Percentiles rank a stretch among this genome's conserved stretches.
Conservation (phyloP, 2,888 invertebrate genomes). For the Chrysolina oricalcia region DNA sequence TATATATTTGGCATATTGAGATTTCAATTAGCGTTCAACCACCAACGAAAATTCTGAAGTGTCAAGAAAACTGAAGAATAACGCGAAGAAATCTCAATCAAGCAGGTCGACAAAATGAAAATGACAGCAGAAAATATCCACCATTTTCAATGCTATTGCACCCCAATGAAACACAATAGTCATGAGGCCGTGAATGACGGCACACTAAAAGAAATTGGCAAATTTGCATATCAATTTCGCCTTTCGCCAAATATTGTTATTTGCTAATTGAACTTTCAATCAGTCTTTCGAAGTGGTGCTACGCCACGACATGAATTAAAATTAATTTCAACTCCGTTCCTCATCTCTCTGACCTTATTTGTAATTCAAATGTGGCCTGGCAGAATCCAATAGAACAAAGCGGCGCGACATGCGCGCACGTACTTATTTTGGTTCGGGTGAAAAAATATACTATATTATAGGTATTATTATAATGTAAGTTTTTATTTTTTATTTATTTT, state of each 20-base stretch:
- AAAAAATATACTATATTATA: neutral
- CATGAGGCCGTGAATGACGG: constrained; percentile 30
- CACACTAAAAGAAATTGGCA: constrained; percentile 54
- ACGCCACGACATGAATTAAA: constrained; percentile 63
- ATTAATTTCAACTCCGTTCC: constrained; percentile 65
- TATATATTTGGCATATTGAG: too few relatives aligned
- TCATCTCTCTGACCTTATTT: constrained; percentile 63
- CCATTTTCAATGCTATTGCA: constrained; percentile 8
- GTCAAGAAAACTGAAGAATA: neutral
- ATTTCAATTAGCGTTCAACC: neutral
- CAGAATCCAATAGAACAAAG: constrained; percentile 52
- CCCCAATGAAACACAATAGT: constrained; percentile 37
- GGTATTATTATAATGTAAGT: too few relatives aligned
- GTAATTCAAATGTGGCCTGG: constrained; percentile 66
- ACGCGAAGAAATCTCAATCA: neutral
- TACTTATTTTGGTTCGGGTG: neutral
- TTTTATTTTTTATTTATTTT: too few relatives aligned
- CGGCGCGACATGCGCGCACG: neutral
- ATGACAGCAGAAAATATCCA: neutral
- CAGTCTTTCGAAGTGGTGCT: constrained; percentile 56
- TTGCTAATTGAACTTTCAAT: constrained; percentile 64
- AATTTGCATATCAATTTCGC: constrained; percentile 64
- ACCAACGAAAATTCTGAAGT: neutral
- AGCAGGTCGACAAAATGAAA: neutral
- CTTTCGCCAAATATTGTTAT: constrained; percentile 65